Base-by-base conservation (phyloP, 2,888 invertebrate species). In the Heliconius erato region DNA sequence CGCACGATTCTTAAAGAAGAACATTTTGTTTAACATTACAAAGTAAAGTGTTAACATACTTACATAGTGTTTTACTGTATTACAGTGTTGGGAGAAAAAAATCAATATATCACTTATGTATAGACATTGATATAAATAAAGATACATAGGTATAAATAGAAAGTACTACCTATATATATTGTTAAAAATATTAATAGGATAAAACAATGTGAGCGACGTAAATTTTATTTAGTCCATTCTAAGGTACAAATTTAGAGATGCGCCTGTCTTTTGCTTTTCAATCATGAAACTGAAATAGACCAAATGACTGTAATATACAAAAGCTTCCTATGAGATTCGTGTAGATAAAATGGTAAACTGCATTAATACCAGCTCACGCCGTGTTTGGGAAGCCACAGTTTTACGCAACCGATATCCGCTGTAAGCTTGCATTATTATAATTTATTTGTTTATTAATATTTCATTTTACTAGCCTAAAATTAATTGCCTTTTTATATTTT, bases 281-380 rank as follows among this genome's bases (percentile, higher is more conserved):
- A 92, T 92, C 91, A 90, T 92, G 92, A 93, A 92, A 92, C 91
- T 85, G 88, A 92, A 93, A 92, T 92, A 92, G 91, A 84, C 80
- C 54, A 44, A 81, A 82, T 79, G 80, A 71, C 82, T 78, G 82
- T 67, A 81, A 82, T 84, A 82, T 79, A 83, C 82, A 78, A 80
- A 82, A 79, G 72, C 74, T 78, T 84, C 82, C 80, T 84, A 80
- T 83, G 82, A 77, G 80, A 82, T 78, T 78, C 74, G 80, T 80
- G 63, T 63, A 79, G 79, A 69, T 76, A 83, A 82, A 82, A 82
- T 79, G 78, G 82, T 84, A 82, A 84, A 84, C 77, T 84, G 83
- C 85, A 86, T 86, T 86, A 85, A 86, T 86, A 85, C 83, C 84
- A 83, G 84, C 79, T 79, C 83, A 82, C 83, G 83, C 86, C 84